phyloP scores from a whole-genome alignment of 2,113 vertebrate species.

The Trogon surrucura region DNA sequence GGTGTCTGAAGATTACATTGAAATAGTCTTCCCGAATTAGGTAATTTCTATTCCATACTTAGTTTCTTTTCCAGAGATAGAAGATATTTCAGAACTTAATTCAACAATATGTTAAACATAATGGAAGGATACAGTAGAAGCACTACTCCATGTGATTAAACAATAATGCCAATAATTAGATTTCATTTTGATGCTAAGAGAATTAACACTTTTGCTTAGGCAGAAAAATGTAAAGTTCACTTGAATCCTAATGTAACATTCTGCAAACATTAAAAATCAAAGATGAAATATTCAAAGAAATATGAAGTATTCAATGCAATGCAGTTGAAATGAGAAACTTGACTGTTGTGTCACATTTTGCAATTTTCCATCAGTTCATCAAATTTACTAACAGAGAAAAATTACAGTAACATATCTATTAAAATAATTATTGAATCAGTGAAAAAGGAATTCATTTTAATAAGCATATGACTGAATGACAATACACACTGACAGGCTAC shows the following conservation, averaged over 20 bases:
- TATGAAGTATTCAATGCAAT: background rate
- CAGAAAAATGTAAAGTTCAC: background rate
- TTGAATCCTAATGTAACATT: background rate
- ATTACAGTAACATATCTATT: background rate
- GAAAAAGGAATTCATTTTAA: conserved; percentile 5
- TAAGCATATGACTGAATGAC: background rate
- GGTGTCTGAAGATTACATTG: background rate
- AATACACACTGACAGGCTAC: background rate
- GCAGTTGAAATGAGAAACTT: background rate
- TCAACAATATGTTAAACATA: conserved; percentile 7
- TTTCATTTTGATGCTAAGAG: conserved; percentile 4
- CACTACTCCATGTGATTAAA: background rate
- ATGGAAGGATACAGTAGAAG: background rate
- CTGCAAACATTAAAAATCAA: background rate
- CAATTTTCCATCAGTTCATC: background rate
- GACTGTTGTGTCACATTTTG: background rate
- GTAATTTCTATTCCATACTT: background rate
- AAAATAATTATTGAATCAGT: background rate
- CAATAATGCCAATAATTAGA: background rate
- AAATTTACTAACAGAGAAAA: background rate
- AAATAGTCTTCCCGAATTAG: background rate
- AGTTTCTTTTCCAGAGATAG: background rate
- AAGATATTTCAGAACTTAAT: conserved; percentile 8
- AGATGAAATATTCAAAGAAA: background rate
- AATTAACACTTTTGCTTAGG: background rate